Percentiles rank a stretch among this genome's conserved stretches.
phyloP scores from a whole-genome alignment of 2,797 vertebrate species.

The Falco rusticolus region DNA sequence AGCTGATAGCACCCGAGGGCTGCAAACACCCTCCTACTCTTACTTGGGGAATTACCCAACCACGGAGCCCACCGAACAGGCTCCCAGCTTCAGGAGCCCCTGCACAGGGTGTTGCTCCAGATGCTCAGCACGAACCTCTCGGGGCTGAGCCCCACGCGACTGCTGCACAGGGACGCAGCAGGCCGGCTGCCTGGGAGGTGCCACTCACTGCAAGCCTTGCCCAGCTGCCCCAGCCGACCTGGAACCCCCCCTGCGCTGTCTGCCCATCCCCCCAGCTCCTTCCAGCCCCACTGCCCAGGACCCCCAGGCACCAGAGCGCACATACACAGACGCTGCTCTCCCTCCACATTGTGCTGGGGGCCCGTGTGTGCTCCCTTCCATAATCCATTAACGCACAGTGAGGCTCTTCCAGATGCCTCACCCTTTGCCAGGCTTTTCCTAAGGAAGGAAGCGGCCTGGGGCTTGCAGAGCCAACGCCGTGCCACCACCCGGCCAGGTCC shows the following conservation, averaged over 20 bases:
- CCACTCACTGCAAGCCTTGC: background rate
- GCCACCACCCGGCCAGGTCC: rapidly evolving
- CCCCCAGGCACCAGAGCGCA: too few species aligned
- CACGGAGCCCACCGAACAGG: too few species aligned
- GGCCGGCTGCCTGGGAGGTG: background rate
- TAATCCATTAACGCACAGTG: rapidly evolving
- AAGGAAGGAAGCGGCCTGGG: background rate
- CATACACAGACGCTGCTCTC: rapidly evolving
- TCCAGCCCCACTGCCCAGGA: background rate
- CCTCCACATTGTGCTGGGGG: too few species aligned
- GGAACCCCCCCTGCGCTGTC: too few species aligned
- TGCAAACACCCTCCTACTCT: background rate
- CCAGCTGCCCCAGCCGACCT: background rate
- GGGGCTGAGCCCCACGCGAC: too few species aligned
- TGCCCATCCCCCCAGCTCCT: background rate
- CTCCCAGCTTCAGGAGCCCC: background rate
- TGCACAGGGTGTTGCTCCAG: rapidly evolving
- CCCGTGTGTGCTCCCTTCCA: rapidly evolving
- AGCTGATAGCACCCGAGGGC: background rate
- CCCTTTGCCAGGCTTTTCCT: too few species aligned
- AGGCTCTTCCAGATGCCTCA: background rate
- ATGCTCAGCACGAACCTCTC: background rate
- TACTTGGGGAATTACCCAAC: background rate
- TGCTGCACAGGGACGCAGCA: background rate
- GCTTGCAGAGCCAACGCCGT: rapidly evolving